Percentiles rank a stretch among this genome's conserved stretches.
These are phyloP conservation scores for Emmelina monodactyla DNA, from an alignment of 2,888 invertebrate species.

Conservation along the genomic window DNA sequence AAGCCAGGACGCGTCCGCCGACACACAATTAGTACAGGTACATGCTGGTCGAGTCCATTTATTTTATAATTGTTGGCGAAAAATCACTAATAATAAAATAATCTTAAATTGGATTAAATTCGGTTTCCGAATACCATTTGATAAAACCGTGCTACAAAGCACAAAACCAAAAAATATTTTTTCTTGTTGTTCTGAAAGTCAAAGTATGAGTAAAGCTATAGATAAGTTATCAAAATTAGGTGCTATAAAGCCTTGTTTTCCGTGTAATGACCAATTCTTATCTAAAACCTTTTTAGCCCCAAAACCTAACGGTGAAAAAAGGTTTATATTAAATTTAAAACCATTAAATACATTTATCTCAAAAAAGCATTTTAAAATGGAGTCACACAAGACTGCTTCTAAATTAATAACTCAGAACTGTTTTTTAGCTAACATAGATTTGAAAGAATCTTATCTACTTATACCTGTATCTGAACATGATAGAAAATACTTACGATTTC, in stretches of 20 bases:
- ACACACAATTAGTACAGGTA: conserved; percentile 7
- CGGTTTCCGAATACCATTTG: conserved; percentile 9
- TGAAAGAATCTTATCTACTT: conserved; percentile 3
- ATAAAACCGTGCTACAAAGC: conserved; percentile 3
- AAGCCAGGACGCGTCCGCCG: conserved; percentile 2
- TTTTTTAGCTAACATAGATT: conserved; percentile 2
- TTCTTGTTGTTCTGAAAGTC: not conserved
- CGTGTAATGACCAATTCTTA: not conserved
- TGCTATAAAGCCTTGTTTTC: not conserved
- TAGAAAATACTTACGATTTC: conserved; percentile 2
- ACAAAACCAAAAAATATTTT: not conserved
- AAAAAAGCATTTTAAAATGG: conserved; percentile 8
- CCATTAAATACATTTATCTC: conserved; percentile 5
- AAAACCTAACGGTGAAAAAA: conserved; percentile 6
- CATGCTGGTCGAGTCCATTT: conserved; percentile 9
- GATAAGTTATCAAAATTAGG: not conserved
- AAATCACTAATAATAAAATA: conserved; percentile 6
- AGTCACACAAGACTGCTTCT: conserved; percentile 4
- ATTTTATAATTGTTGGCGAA: conserved; percentile 10
- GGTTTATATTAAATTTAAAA: conserved; percentile 9
- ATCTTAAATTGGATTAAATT: conserved; percentile 9
- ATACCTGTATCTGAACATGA: not conserved
- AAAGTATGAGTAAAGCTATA: not conserved
- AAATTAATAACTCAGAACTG: not conserved
- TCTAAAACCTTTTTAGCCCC: conserved; percentile 2